These are phyloP conservation scores for Epinotia bilunana DNA, from an alignment of 2,888 invertebrate species.

Conservation along the genomic window DNA sequence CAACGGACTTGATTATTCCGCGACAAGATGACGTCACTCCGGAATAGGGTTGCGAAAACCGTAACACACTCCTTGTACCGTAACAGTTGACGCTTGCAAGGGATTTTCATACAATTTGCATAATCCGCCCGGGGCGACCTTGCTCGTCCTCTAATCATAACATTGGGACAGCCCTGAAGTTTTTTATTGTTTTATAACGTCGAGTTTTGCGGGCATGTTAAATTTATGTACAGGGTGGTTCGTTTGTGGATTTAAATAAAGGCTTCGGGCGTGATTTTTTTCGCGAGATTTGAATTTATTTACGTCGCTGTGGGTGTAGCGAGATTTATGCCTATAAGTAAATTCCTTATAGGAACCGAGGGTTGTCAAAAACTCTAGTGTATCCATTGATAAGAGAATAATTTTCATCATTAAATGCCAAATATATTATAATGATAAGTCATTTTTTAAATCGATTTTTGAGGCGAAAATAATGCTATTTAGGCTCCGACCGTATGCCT, in stretches of 20 bases:
- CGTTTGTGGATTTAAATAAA: constrained; percentile 36
- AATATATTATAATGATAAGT: too few relatives aligned
- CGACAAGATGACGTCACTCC: constrained; percentile 59
- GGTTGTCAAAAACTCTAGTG: background rate
- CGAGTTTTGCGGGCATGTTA: constrained; percentile 39
- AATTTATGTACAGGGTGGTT: constrained; percentile 25
- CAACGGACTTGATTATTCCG: constrained; percentile 56
- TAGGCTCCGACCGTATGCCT: background rate
- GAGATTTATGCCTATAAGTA: constrained; percentile 24
- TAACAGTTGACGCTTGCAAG: constrained; percentile 57
- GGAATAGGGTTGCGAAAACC: constrained; percentile 52
- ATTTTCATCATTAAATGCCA: too few relatives aligned
- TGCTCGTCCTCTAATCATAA: constrained; percentile 52
- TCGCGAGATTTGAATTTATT: constrained; percentile 22
- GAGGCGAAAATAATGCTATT: background rate
- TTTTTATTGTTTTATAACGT: constrained; percentile 54
- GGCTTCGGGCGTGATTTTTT: constrained; percentile 25
- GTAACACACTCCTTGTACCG: constrained; percentile 52
- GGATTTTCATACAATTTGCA: constrained; percentile 74
- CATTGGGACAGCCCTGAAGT: constrained; percentile 50
- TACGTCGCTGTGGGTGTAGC: background rate
- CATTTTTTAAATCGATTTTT: background rate
- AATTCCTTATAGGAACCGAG: background rate
- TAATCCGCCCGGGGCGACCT: constrained; percentile 59
- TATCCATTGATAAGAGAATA: too few relatives aligned